Conservation (phyloP, 2,888 invertebrate species). For the Crematogaster levior region DNA sequence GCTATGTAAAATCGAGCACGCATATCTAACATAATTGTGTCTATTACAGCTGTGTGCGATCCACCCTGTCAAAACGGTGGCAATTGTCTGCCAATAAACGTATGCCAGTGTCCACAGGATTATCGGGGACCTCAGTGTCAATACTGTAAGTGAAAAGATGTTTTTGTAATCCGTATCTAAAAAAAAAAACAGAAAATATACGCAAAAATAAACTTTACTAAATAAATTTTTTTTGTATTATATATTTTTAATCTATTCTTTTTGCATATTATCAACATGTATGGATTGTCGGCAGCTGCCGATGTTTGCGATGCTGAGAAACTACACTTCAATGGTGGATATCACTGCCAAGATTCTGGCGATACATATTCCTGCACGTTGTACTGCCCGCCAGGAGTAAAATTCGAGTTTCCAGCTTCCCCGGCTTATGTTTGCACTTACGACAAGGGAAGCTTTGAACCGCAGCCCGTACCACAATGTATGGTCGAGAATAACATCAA, state of each 20-base stretch:
- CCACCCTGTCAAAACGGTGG: slow-evolving; percentile 94
- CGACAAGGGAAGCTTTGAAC: slow-evolving; percentile 89
- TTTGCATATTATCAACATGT: background rate
- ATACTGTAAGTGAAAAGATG: slow-evolving; percentile 86
- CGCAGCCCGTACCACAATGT: slow-evolving; percentile 91
- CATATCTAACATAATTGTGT: slow-evolving; percentile 5
- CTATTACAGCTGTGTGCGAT: slow-evolving; percentile 88
- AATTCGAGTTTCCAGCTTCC: slow-evolving; percentile 88
- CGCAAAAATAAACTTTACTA: background rate
- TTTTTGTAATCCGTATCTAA: background rate
- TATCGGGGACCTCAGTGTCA: slow-evolving; percentile 91
- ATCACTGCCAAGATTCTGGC: slow-evolving; percentile 89
- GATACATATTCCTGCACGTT: slow-evolving; percentile 89
- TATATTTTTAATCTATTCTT: background rate
- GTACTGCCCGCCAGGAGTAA: slow-evolving; percentile 89
- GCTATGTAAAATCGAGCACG: background rate
- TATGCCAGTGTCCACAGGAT: slow-evolving; percentile 92
- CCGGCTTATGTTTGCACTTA: slow-evolving; percentile 90
- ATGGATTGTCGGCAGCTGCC: slow-evolving; percentile 85
- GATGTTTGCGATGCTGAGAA: slow-evolving; percentile 88
- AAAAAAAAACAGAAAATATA: background rate
- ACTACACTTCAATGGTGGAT: slow-evolving; percentile 92
- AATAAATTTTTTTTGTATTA: background rate
- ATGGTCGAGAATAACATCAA: slow-evolving; percentile 87
- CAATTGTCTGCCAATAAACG: slow-evolving; percentile 91